These are phyloP conservation scores for Mechanitis messenoides DNA, from an alignment of 2,888 invertebrate species.

Conservation along the genomic window DNA sequence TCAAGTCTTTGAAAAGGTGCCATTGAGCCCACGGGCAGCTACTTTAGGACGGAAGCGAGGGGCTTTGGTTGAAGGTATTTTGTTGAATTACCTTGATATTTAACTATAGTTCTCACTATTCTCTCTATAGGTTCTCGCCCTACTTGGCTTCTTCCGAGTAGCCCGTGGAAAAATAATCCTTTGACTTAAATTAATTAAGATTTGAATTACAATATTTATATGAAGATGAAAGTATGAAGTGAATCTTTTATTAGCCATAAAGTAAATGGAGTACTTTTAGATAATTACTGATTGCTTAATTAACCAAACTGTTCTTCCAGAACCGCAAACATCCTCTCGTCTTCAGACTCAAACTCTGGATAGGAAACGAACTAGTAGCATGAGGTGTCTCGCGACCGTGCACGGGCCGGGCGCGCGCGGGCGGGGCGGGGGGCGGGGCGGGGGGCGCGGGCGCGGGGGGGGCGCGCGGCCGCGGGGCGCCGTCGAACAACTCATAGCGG, in stretches of 20 bases:
- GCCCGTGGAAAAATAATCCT: no score
- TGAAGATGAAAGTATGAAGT: no score
- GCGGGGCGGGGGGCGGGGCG: slow-evolving; percentile 39
- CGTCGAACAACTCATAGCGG: slow-evolving; percentile 65
- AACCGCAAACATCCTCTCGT: slow-evolving; percentile 69
- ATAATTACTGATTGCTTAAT: not conserved
- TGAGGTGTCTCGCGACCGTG: slow-evolving; percentile 66
- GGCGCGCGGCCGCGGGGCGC: slow-evolving; percentile 56
- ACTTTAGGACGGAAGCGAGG: slow-evolving; percentile 65
- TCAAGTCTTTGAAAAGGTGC: slow-evolving; percentile 76
- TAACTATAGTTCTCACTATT: no score
- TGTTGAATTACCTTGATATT: not conserved
- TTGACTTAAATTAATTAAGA: no score
- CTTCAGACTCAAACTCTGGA: slow-evolving; percentile 69
- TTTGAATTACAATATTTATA: no score
- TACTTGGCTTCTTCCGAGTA: no score
- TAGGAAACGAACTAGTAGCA: slow-evolving; percentile 49
- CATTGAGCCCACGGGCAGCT: slow-evolving; percentile 70
- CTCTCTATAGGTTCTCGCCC: no score
- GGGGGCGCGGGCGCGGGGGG: slow-evolving; percentile 37
- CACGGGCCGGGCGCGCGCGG: slow-evolving; percentile 52
- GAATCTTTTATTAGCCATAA: no score
- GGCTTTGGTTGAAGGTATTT: slow-evolving; percentile 29
- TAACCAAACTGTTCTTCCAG: slow-evolving; percentile 37
- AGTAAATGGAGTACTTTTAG: no score